Conservation (phyloP, 2,113 vertebrate species). For the Lichenostomus cassidix region DNA sequence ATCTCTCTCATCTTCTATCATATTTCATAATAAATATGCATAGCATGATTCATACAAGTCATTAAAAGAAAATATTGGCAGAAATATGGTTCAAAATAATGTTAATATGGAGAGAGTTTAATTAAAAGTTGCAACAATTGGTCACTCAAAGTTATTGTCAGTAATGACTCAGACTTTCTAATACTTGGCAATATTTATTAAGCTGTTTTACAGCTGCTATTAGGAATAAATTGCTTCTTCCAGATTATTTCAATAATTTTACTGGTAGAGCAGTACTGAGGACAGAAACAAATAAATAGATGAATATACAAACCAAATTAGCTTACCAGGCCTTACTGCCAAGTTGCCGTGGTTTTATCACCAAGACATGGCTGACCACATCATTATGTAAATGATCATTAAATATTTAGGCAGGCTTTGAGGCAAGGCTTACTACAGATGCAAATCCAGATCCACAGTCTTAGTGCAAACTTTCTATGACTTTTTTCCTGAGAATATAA, state of each 20-base stretch:
- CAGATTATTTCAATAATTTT: background rate
- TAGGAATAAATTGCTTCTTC: background rate
- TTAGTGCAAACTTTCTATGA: background rate
- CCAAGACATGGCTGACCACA: background rate
- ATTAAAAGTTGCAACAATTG: conserved; percentile 2
- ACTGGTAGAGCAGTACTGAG: background rate
- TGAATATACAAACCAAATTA: background rate
- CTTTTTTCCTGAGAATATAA: background rate
- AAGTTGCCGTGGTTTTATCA: background rate
- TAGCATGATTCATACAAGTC: background rate
- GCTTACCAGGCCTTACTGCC: background rate
- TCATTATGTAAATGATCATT: background rate
- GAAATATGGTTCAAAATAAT: background rate
- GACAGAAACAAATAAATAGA: background rate
- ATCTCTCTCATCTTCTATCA: background rate
- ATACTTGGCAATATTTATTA: background rate
- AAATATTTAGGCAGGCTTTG: background rate
- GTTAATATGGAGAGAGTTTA: background rate
- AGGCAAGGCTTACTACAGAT: background rate
- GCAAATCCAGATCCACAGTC: background rate
- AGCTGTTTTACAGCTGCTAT: background rate
- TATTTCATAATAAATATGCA: background rate
- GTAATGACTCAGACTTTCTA: background rate
- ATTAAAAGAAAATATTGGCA: conserved; percentile 16
- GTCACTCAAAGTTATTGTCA: background rate